phyloP scores from a whole-genome alignment of 2,113 vertebrate genomes.

The Cyphomyrus plagiostoma region DNA sequence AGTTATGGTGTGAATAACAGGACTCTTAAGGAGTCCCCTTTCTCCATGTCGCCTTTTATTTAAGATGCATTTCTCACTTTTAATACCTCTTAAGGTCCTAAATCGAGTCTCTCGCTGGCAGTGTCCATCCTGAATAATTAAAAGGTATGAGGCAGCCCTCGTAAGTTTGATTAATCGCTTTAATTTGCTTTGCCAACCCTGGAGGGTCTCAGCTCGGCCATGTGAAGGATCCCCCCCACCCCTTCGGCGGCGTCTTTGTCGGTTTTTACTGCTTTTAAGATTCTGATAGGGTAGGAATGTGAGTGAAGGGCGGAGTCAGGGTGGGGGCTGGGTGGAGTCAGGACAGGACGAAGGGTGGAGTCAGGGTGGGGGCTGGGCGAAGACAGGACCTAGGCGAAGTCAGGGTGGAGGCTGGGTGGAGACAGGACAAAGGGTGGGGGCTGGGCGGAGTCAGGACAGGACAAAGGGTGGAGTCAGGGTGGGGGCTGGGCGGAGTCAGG shows the following conservation, averaged over 20 bases:
- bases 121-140: constrained; percentile 34
- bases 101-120: constrained; percentile 21
- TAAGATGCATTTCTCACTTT: constrained; percentile 13
- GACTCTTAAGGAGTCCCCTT: not conserved
- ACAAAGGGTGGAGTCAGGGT: too few relatives aligned
- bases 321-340: not conserved
- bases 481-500: too few relatives aligned
- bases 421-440: not conserved
- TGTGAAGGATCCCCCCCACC: constrained; percentile 1
- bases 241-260: too few relatives aligned
- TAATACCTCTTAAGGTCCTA: constrained; percentile 7
- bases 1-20: not conserved
- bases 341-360: not conserved
- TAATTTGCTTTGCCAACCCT: constrained; percentile 43
- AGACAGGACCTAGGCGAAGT: not conserved
- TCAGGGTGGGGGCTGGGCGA: not conserved
- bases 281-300: not conserved
- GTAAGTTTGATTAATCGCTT: constrained; percentile 48
- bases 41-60: not conserved
- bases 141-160: constrained; percentile 33
- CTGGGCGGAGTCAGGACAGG: not conserved
- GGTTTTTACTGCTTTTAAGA: not conserved
- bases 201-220: constrained; percentile 25
- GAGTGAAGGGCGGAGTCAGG: not conserved
- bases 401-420: not conserved